Base-by-base conservation (phyloP, 2,888 invertebrate genomes). In the Miltochrista miniata region DNA sequence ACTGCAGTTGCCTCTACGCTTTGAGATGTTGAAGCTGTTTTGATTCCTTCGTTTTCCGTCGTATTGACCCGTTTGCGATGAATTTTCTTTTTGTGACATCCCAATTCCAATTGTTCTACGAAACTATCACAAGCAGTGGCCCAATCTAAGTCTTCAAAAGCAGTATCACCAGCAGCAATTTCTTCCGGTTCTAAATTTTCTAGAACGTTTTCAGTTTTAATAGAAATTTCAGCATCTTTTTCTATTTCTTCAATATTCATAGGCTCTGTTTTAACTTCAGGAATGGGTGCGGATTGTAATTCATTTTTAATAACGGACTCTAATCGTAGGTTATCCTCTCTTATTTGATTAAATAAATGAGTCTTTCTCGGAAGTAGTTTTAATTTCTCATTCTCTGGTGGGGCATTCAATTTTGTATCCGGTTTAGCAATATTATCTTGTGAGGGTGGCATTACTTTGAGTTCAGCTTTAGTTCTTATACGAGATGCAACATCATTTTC, bases 401-500 rank as follows among this genome's bases (percentile, higher is more conserved):
- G 40, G n/a, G 54, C 33, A 47, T 51, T 54, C 48, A 63, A 64
- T 56, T 78, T 83, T 12, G 54, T 53, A 30, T 83, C 83, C 31
- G 66, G 29, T 71, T 81, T 85, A 14, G 70, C 15, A 36, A 71
- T 59, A 54, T 54, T 74, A 51, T 89, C 87, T 69, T 86, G 83
- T 37, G 87, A 83, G n/a, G 88, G 86, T 29, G 87, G 90, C 85
- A 88, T 84, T 33, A 85, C 93, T 83, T 97, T 97, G 36, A 97
- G 86, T 85, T 97, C 97, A 1, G 96, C 97, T 87, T 97, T 97
- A 3, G 97, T 97, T 61, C 97, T 92, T 72, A 97, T 97, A 73
- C 96, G 93, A 10, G 96, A 94, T 35, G 95, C 94, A 40, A 95
- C 88, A 59, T 92, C 92, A 52, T 82, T 86, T 78, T 92, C 92